These are phyloP conservation scores for Sarcophaga bullata DNA, from an alignment of 1,140 invertebrate species.

Conservation along the genomic window DNA sequence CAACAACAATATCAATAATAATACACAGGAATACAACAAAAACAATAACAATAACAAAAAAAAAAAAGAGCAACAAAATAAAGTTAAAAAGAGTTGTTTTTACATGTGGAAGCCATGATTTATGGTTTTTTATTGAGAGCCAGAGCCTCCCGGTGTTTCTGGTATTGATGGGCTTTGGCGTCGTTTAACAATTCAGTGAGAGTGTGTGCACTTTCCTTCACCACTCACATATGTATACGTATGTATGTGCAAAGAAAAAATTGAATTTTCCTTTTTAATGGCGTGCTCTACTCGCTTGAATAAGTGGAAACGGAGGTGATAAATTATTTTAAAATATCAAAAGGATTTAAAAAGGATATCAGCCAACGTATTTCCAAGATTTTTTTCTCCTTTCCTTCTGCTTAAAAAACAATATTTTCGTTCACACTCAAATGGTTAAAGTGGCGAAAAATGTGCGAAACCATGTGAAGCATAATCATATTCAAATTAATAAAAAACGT, in stretches of 20 bases:
- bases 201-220: not conserved
- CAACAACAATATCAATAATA: not conserved
- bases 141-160: not conserved
- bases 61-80: not conserved
- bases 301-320: conserved; percentile 25
- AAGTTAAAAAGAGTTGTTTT: not conserved
- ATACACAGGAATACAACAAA: not conserved
- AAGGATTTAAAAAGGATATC: conserved; percentile 11
- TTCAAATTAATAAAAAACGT: too few relatives aligned
- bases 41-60: not conserved
- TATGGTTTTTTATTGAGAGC: conserved; percentile 22
- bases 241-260: not conserved
- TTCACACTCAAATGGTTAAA: conserved; percentile 7
- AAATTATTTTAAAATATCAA: conserved; percentile 22
- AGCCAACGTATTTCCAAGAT: too few relatives aligned
- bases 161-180: not conserved
- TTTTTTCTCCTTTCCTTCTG: too few relatives aligned
- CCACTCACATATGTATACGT: too few relatives aligned
- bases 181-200: not conserved
- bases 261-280: conserved; percentile 8
- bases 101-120: not conserved
- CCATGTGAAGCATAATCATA: too few relatives aligned
- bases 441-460: not conserved
- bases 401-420: not conserved
- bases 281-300: not conserved